These are phyloP conservation scores for Sarcophaga variegata DNA, from an alignment of 2,888 invertebrate species.

Conservation along the genomic window DNA sequence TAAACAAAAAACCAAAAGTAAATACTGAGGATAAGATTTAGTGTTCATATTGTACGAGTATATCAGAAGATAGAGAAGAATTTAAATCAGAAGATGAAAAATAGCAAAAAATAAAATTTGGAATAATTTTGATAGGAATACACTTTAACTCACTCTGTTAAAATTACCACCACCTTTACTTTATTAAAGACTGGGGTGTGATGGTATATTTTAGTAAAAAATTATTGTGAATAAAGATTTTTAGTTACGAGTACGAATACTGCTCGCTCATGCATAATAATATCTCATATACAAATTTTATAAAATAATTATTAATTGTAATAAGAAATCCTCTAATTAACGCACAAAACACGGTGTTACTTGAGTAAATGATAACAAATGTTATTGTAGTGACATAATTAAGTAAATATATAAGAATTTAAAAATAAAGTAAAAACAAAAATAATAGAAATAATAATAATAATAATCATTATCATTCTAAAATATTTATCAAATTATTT, in stretches of 20 bases:
- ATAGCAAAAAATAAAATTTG: too few relatives aligned
- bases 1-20: neutral
- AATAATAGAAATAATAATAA: constrained; percentile 1
- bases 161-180: too few relatives aligned
- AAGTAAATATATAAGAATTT: neutral
- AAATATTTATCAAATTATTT: constrained; percentile 59
- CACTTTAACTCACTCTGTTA: too few relatives aligned
- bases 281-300: neutral
- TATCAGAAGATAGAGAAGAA: too few relatives aligned
- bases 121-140: too few relatives aligned
- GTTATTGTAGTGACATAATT: constrained; percentile 9
- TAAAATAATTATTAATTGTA: neutral
- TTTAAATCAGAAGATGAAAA: too few relatives aligned
- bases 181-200: too few relatives aligned
- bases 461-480: constrained; percentile 48
- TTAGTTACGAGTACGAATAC: too few relatives aligned
- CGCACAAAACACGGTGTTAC: constrained; percentile 63
- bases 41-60: neutral
- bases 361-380: constrained; percentile 24
- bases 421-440: neutral
- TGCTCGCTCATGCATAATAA: neutral
- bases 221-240: too few relatives aligned
- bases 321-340: constrained; percentile 49
- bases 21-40: neutral
- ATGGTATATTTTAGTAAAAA: too few relatives aligned